Base-by-base conservation (phyloP, 2,797 vertebrate species). In the Cyprinodon diabolis region DNA sequence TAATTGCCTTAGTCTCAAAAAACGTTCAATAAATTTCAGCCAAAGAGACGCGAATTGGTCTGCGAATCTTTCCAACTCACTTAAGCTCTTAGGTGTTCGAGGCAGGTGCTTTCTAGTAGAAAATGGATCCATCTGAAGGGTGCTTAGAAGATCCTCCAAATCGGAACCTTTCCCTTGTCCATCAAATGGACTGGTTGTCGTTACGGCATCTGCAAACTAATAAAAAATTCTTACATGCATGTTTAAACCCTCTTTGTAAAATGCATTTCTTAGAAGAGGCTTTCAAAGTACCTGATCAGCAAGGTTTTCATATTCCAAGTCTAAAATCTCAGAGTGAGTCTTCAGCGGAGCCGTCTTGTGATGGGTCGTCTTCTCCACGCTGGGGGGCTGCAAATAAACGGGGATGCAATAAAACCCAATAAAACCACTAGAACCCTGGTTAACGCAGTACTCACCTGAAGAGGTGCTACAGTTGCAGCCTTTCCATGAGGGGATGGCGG, bases 31-130 rank as follows among this genome's bases (percentile, higher is more conserved):
- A 37, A 12, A 21, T 37, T 60, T 7, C 4, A 37, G 19, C 14
- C 25, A 60, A 15, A 37, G 25, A 58, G 56, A 7, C 9, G 17
- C 11, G 30, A 13, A 37, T 0, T 11, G 0, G 10, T 11, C 7
- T 55, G n/a, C 54, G 12, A 55, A 40, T 5, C 6, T n/a, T 30
- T 37, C 0, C 0, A 17, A 91, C 95, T 94, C 90, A 98, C 97
- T 91, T 75, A 98, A 87, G 77, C 95, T 96, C 85, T 98, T 97
- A 55, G 97, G 97, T 62, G 97, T 98, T 35, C 94, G 94, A 9
- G 95, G 93, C 73, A 98, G 92, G 88, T 97, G 94, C 25, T 94
- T 96, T 72, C 85, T 94, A 4, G 95, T 86, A 76, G 95, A 87
- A 89, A 98, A 97, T 0, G 97, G 96, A 80, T 97, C 91, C 63